phyloP scores from a whole-genome alignment of 2,888 invertebrate genomes.

The Tubulanus polymorphus region DNA sequence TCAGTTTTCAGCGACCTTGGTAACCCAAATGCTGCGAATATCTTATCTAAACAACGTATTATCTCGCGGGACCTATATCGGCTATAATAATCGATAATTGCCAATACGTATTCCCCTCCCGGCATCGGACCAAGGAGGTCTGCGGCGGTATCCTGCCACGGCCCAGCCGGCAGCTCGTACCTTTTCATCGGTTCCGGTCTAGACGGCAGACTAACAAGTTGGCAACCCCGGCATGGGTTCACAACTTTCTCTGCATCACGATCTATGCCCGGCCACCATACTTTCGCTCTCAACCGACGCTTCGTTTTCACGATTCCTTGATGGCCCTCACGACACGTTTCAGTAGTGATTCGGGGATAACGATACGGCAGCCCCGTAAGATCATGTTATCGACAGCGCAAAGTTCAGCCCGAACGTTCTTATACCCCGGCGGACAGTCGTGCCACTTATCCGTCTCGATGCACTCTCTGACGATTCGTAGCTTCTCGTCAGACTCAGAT shows the following conservation, averaged over 20 bases:
- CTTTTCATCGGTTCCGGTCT: conserved; percentile 14
- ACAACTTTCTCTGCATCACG: conserved; percentile 14
- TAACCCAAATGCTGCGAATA: neutral
- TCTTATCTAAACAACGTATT: neutral
- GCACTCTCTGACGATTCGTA: conserved; percentile 4
- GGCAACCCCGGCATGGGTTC: conserved; percentile 21
- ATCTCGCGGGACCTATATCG: neutral
- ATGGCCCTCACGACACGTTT: conserved; percentile 9
- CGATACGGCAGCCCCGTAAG: conserved; percentile 9
- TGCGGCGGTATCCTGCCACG: conserved; percentile 15
- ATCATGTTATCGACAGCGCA: conserved; percentile 9
- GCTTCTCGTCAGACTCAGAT: conserved; percentile 10
- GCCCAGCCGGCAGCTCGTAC: conserved; percentile 13
- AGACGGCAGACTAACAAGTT: conserved; percentile 8
- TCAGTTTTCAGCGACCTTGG: conserved; percentile 10
- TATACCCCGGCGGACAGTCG: conserved; percentile 4
- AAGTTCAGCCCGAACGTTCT: conserved; percentile 6
- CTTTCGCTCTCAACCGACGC: conserved; percentile 8
- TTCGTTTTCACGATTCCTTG: conserved; percentile 11
- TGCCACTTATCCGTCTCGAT: conserved; percentile 7
- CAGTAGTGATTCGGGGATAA: conserved; percentile 4
- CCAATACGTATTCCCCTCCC: conserved; percentile 10
- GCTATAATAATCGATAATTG: conserved; percentile 11
- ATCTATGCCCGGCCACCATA: conserved; percentile 16
- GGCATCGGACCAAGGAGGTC: conserved; percentile 18